Conservation (phyloP, 2,113 vertebrate genomes). For the Sterrhoptilus dennistouni region DNA sequence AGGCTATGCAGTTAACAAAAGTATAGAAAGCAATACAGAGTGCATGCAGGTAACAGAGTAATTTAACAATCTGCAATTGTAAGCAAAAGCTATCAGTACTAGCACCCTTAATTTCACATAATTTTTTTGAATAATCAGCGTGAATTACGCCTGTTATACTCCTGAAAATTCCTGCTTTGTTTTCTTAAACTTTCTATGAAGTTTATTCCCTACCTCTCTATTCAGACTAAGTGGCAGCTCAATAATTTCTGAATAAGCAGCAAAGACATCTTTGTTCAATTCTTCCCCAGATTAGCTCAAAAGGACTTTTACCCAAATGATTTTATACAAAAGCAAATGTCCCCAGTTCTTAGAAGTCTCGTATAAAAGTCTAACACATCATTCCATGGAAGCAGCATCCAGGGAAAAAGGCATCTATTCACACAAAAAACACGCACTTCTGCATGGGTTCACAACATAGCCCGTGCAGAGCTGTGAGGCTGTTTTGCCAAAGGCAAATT, state of each 20-base stretch:
- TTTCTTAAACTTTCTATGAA: not conserved
- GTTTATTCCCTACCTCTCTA: not conserved
- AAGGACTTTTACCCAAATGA: not conserved
- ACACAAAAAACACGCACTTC: not conserved
- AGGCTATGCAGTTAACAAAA: not conserved
- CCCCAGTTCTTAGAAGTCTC: not conserved
- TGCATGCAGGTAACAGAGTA: not conserved
- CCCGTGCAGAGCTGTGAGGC: not conserved
- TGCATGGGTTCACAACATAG: not conserved
- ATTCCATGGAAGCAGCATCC: not conserved
- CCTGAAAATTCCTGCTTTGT: not conserved
- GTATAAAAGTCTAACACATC: not conserved
- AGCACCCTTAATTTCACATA: not conserved
- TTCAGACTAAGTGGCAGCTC: not conserved
- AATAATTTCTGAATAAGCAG: not conserved
- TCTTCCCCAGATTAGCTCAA: not conserved
- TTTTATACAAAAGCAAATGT: slow-evolving; percentile 5
- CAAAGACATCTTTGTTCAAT: not conserved
- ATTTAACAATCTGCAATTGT: not conserved
- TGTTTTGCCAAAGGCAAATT: slow-evolving; percentile 22
- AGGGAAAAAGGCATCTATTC: slow-evolving; percentile 28
- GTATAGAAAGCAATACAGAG: not conserved
- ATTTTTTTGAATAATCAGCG: not conserved
- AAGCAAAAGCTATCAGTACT: not conserved
- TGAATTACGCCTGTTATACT: not conserved